Conservation (phyloP, 2,888 invertebrate species). For the Sipha maydis region DNA sequence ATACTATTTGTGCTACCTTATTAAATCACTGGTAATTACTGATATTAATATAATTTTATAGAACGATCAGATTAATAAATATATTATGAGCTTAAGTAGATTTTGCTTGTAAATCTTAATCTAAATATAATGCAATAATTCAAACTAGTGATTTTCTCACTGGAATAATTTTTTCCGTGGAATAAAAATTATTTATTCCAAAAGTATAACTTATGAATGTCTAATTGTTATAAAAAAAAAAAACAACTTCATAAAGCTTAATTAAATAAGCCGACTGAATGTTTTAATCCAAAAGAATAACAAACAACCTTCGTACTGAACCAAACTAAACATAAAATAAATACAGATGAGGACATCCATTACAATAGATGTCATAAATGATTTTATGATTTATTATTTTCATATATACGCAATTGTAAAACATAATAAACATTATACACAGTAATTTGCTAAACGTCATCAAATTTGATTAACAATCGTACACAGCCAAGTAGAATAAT, state of each 20-base stretch:
- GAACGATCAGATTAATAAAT: neutral
- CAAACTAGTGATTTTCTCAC: neutral
- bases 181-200: neutral
- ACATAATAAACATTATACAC: constrained; percentile 3
- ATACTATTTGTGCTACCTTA: neutral
- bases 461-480: constrained; percentile 27
- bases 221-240: neutral
- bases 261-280: constrained; percentile 1
- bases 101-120: neutral
- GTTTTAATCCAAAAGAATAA: constrained; percentile 14
- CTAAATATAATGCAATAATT: neutral
- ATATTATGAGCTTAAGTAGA: neutral
- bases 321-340: constrained; percentile 14
- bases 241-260: neutral
- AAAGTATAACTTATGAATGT: neutral
- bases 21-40: neutral
- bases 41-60: neutral
- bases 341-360: constrained; percentile 12
- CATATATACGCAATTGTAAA: neutral
- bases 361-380: constrained; percentile 25
- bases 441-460: constrained; percentile 38
- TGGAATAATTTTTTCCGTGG: neutral
- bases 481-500: neutral
- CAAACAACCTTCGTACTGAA: constrained; percentile 26
- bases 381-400: constrained; percentile 42